phyloP scores from a whole-genome alignment of 1,140 invertebrate genomes.

The Cecropterus lyciades region DNA sequence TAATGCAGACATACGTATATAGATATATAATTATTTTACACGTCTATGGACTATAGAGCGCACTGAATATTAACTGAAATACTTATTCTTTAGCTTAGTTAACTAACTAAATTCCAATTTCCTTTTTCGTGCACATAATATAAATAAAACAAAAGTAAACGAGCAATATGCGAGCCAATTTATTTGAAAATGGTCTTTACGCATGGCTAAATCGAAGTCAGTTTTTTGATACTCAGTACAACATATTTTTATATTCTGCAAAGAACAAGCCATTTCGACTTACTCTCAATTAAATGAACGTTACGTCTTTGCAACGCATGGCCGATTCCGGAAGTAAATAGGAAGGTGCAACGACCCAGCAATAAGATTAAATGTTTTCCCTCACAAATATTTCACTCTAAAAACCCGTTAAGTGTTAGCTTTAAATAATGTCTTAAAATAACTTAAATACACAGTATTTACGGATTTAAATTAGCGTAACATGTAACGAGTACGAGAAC shows the following conservation, averaged over 20 bases:
- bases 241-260: slow-evolving; percentile 12
- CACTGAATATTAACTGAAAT: too few relatives aligned
- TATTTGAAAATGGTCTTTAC: slow-evolving; percentile 14
- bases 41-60: too few relatives aligned
- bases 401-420: too few relatives aligned
- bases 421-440: too few relatives aligned
- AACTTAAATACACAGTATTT: too few relatives aligned
- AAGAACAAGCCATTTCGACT: slow-evolving; percentile 1
- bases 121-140: neutral
- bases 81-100: too few relatives aligned
- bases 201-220: slow-evolving; percentile 4
- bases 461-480: too few relatives aligned
- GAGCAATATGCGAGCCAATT: slow-evolving; percentile 4
- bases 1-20: too few relatives aligned
- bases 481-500: too few relatives aligned
- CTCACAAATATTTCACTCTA: too few relatives aligned
- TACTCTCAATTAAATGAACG: slow-evolving; percentile 11
- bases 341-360: neutral
- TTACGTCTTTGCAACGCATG: slow-evolving; percentile 7
- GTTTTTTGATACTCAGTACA: slow-evolving; percentile 7
- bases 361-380: neutral
- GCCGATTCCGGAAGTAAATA: slow-evolving; percentile 8
- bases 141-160: slow-evolving; percentile 6
- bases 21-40: too few relatives aligned
- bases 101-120: too few relatives aligned